Evolutionary conservation across 2,797 vertebrate genomes (phyloP), one percentile per base, ranked within the genome.

Genomic region (Sparus aurata): DNA sequence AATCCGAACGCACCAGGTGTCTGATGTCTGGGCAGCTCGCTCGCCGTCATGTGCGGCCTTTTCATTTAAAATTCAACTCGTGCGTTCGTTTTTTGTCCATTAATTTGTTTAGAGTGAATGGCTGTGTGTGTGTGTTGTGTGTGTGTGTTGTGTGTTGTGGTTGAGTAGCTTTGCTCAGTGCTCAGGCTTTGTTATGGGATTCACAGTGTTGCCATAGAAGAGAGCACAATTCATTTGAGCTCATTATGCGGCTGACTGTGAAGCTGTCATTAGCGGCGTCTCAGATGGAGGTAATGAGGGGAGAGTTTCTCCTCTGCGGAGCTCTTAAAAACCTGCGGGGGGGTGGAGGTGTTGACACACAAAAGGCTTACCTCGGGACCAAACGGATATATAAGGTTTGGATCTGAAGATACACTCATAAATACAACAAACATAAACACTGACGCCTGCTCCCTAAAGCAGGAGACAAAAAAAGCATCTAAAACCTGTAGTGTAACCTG

Each of bases 21-120:
- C 60, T 83, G 73, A 84, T 60, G 79, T 50, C 12, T 15, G 61
- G 72, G 73, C 27, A 2, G 63, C 78, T 77, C 38, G 12, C 52
- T 55, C 63, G 63, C 18, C 71, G 23, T 66, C 78, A 73, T 41
- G 9, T 63, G 45, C 10, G 2, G 25, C 60, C 6, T 9, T 9
- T 43, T 71, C 77, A 17, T 77, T 82, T 67, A 4, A 23, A 68
- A 89, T 79, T 79, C 77, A 75, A n/a, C 64, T 69, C 62, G 0
- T 57, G 69, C 18, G 25, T 20, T 43, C 67, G 46, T 59, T 1
- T n/a, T 78, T 79, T 63, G 22, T 61, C 34, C 60, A 38, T 79
- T 84, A 4, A 69, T 75, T 79, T 55, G 54, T 75, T 18, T n/a
- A 18, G 43, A 53, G 25, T 65, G 53, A 75, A 68, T 22, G 23